Evolutionary conservation across 2,888 invertebrate species (phyloP), one percentile per base, ranked within the genome.

Genomic region (Drosophila prolongata): DNA sequence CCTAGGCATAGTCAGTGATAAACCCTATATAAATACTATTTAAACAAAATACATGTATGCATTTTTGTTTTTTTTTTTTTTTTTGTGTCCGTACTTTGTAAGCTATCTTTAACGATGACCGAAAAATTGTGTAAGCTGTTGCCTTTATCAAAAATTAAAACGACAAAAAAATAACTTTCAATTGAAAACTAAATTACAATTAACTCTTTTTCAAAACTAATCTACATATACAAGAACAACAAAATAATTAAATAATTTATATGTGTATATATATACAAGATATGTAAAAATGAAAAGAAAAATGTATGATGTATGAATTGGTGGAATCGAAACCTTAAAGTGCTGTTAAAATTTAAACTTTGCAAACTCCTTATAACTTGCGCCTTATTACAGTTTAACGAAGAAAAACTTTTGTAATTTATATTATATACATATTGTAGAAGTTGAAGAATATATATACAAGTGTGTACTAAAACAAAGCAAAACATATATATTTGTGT

Each of bases 1-100:
- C 37, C 47, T 85, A 82, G 78, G 47, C 77, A 80, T 83, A 83
- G 62, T 81, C 74, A 81, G 83, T 84, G 83, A 84, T 84, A 83
- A 71, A 77, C 52, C 62, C 55, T 69, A 50, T 53, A 57, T 49
- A 57, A 66, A 81, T 16, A 42, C 9, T 58, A 57, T 44, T 55
- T 38, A 55, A 44, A 46, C 59, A 64, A 40, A 43, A 67, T 58
- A 67, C 24, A 42, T 66, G 27, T 38, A 53, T 65, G 58, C 68
- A 65, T 70, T 68, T 75, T 60, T 74, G 61, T 73, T 76, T 70
- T 77, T 74, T 19, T 70, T 77, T 74, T 19, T 19, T 65, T 75
- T 61, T 75, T 77, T 79, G 65, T 75, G 75, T 78, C 58, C 66
- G 73, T 49, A 49, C 52, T 34, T 70, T 54, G 19, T 72, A 73